These are phyloP conservation scores for Propithecus perrieri DNA, from an alignment of 2,797 vertebrate genomes.

Conservation along the genomic window DNA sequence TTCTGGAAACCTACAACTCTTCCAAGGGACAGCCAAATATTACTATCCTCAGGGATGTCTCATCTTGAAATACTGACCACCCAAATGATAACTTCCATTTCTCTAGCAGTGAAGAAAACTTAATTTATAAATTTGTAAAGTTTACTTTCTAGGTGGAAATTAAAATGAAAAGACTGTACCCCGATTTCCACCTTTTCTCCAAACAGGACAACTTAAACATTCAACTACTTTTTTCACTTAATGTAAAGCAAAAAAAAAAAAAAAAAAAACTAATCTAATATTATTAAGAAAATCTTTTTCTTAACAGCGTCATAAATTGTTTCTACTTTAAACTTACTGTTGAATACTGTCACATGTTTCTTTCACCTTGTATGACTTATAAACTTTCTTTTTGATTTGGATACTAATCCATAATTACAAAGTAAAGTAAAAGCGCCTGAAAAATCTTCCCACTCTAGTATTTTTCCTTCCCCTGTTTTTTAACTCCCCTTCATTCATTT, in stretches of 20 bases:
- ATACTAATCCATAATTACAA: neutral
- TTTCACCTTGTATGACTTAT: neutral
- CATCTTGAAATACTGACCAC: neutral
- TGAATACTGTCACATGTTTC: neutral
- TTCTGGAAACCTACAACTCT: slow-evolving; percentile 8
- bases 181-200: neutral
- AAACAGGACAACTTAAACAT: slow-evolving; percentile 8
- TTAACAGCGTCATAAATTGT: neutral
- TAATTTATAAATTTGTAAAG: neutral
- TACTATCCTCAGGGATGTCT: neutral
- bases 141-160: slow-evolving; percentile 35
- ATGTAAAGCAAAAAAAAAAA: neutral
- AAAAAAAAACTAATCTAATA: neutral
- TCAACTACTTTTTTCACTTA: slow-evolving; percentile 1
- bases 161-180: neutral
- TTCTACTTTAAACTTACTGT: slow-evolving; percentile 24
- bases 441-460: neutral
- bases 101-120: neutral
- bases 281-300: slow-evolving; percentile 12
- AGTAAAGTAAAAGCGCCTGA: neutral
- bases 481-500: slow-evolving; percentile 27
- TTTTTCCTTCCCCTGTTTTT: neutral
- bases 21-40: neutral
- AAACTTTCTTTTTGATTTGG: neutral
- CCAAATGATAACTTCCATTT: neutral